phyloP scores from a whole-genome alignment of 2,113 vertebrate genomes.

The Hydrolagus affinis region DNA sequence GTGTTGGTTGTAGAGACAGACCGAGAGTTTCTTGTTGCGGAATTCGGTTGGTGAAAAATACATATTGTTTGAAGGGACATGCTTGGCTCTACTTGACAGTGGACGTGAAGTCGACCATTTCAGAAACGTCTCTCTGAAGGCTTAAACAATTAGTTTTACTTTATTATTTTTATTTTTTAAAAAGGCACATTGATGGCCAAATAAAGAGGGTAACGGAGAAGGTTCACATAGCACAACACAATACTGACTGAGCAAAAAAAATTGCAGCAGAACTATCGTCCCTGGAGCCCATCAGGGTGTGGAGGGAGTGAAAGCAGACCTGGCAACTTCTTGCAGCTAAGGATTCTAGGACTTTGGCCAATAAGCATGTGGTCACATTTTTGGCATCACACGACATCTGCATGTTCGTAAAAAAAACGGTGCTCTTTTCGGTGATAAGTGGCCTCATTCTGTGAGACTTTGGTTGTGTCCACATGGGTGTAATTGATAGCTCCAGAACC shows the following conservation, averaged over 20 bases:
- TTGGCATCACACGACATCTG: slow-evolving; percentile 5
- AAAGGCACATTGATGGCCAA: neutral
- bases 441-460: neutral
- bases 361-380: slow-evolving; percentile 1
- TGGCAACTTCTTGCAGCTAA: neutral
- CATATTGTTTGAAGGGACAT: too few species aligned
- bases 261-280: neutral
- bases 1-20: too few species aligned
- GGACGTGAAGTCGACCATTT: too few species aligned
- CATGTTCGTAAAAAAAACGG: neutral
- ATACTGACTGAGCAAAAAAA: neutral
- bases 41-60: too few species aligned
- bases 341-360: neutral
- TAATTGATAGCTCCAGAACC: neutral
- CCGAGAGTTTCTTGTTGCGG: too few species aligned
- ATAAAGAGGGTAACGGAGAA: neutral
- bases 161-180: too few species aligned
- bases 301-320: neutral
- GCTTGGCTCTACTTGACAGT: too few species aligned
- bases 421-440: neutral
- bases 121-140: too few species aligned
- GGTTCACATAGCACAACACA: neutral
- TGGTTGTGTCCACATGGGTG: neutral
- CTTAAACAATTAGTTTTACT: too few species aligned
- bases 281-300: neutral